These are phyloP conservation scores for Oncorhynchus mykiss DNA, from an alignment of 2,113 vertebrate species.

Conservation along the genomic window DNA sequence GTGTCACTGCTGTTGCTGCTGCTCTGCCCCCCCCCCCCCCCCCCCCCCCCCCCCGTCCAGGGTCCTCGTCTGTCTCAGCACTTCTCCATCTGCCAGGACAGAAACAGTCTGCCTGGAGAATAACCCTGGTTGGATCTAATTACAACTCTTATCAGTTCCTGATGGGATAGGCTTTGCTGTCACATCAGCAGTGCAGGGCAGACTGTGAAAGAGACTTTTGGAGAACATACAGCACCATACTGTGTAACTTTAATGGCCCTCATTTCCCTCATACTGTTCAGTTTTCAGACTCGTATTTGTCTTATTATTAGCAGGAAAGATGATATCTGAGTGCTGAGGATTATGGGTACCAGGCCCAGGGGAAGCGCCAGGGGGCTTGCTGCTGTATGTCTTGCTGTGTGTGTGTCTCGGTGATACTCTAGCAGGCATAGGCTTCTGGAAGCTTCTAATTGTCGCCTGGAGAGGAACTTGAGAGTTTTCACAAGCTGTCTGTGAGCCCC, in stretches of 20 bases:
- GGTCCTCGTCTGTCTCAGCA: neutral
- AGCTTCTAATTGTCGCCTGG: slow-evolving; percentile 42
- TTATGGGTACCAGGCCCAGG: slow-evolving; percentile 18
- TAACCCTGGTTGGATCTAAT: neutral
- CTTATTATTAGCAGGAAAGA: neutral
- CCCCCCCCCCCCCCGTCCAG: neutral
- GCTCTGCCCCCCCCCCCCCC: too few relatives aligned
- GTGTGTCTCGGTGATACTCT: neutral
- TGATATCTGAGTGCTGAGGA: slow-evolving; percentile 2
- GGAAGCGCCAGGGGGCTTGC: slow-evolving; percentile 23
- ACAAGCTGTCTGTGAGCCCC: slow-evolving; percentile 25
- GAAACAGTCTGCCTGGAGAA: neutral
- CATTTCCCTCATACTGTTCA: too few relatives aligned
- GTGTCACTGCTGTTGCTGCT: neutral
- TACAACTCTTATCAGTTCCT: neutral
- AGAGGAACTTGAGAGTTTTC: slow-evolving; percentile 27
- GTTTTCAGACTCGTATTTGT: neutral
- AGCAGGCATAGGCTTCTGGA: slow-evolving; percentile 13
- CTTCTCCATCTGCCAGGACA: slow-evolving; percentile 1
- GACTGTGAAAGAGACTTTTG: neutral
- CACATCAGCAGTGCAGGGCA: neutral
- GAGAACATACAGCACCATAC: neutral
- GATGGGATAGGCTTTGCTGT: neutral
- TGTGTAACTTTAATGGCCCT: neutral
- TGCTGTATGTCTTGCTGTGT: slow-evolving; percentile 8